Evolutionary conservation across 2,113 vertebrate species (phyloP).

Genomic region (Callorhinus ursinus): DNA sequence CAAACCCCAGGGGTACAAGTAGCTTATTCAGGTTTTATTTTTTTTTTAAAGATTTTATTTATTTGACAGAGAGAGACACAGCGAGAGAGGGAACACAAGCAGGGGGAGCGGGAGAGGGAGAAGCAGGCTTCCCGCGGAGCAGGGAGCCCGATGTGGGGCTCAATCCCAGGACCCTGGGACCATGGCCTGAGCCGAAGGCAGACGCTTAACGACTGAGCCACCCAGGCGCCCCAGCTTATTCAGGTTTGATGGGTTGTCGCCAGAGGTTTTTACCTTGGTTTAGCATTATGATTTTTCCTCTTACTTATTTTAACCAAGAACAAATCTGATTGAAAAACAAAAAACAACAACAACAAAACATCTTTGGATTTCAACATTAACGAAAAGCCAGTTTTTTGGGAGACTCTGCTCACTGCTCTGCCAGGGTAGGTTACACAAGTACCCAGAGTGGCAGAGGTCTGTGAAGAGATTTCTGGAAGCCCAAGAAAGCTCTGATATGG

Average conservation of each 20-base stretch:
- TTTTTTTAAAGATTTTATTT: too few species aligned
- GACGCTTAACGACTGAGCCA: too few species aligned
- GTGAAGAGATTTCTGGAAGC: neutral
- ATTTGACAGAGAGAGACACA: too few species aligned
- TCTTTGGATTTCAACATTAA: conserved; percentile 6
- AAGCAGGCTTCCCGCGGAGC: too few species aligned
- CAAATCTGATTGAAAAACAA: neutral
- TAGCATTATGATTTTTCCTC: neutral
- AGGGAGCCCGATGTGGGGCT: too few species aligned
- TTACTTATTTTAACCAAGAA: conserved; percentile 26
- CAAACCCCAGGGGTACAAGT: neutral
- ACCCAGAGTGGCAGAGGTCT: neutral
- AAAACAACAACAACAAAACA: neutral
- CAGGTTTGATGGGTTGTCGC: neutral
- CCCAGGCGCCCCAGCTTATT: too few species aligned
- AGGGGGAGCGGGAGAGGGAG: too few species aligned
- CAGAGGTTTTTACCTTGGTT: neutral
- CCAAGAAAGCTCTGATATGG: neutral
- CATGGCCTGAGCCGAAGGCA: too few species aligned
- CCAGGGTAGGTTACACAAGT: neutral
- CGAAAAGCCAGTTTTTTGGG: neutral
- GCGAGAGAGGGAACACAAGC: too few species aligned
- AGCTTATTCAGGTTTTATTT: neutral
- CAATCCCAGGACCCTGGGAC: too few species aligned
- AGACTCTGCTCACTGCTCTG: neutral